Percentiles rank a stretch among this genome's conserved stretches.
Conservation (phyloP, 2,113 vertebrate genomes). For the Sapajus apella region DNA sequence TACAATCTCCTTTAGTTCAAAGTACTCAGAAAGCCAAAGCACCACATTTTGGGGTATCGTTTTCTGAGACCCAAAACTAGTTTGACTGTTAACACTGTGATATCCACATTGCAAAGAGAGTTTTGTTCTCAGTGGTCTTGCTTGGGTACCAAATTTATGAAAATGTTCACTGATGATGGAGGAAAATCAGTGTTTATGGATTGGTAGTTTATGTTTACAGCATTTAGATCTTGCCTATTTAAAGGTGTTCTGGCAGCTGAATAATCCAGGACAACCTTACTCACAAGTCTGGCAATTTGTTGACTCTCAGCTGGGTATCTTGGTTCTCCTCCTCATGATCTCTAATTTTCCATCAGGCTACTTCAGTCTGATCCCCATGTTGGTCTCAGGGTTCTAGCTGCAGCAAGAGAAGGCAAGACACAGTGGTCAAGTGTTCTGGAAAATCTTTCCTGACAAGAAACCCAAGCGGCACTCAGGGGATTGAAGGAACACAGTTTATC, state of each 20-base stretch:
- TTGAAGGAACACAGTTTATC: no score
- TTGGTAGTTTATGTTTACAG: not conserved
- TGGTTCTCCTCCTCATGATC: not conserved
- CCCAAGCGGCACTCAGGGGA: no score
- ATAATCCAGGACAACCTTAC: not conserved
- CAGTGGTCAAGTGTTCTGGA: no score
- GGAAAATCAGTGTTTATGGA: not conserved
- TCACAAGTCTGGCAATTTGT: not conserved
- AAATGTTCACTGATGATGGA: not conserved
- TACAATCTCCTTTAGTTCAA: not conserved
- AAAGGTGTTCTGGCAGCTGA: not conserved
- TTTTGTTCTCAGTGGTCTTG: not conserved
- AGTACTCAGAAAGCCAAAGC: not conserved
- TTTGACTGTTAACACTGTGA: not conserved
- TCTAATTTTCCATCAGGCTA: not conserved
- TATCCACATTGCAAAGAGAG: not conserved
- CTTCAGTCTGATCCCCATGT: not conserved
- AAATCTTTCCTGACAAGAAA: no score
- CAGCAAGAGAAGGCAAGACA: not conserved
- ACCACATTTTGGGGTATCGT: not conserved
- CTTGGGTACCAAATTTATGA: not conserved
- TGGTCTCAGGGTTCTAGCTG: not conserved
- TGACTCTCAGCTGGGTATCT: not conserved
- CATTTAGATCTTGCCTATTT: not conserved
- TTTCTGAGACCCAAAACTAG: not conserved